Base-by-base conservation (phyloP, 1,140 invertebrate species). In the Drosophila suzukii region DNA sequence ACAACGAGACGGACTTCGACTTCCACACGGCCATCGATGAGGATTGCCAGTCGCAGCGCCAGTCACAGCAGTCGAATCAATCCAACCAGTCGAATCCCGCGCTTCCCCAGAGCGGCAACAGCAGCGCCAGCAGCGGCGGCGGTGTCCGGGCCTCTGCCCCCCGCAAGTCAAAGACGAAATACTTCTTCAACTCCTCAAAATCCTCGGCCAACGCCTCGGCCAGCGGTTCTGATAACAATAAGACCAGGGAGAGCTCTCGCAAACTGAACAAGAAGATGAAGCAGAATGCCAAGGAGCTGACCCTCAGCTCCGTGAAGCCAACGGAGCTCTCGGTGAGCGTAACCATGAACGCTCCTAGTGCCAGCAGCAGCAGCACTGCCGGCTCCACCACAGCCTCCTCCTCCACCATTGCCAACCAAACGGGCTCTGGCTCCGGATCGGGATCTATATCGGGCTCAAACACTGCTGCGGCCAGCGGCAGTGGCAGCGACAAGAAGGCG, bases 221-320 rank as follows among this genome's bases (percentile, higher is more conserved):
- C 49, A 91, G 86, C 20, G 83, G 90, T 5, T 89, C 86, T 0
- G 90, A 91, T 47, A 91, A 90, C 53, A 82, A 88, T 49, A 88
- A 89, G 41, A 54, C 72, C 46, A 74, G 78, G 63, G 85, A 89
- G 36, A 91, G 57, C 38, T 78, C 56, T 7, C 88, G 79, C 8
- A 90, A 86, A 50, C 82, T 74, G 17, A 90, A 88, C 51, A 88
- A 83, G 50, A 91, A 91, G 77, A 89, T 90, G 78, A 92, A 90
- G 57, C 70, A 82, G 27, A 90, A 91, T 78, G 90, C 84, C 47
- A 92, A 91, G 61, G 91, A 92, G 78, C 68, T 91, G 53, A 91
- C 75, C 1, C 71, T 91, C 57, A 91, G 81, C 51, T 91, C 90
- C 6, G 79, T 90, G 15, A 91, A 91, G 55, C 81, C 81, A 10